These are phyloP conservation scores for Parazoanthus darwini DNA, from an alignment of 92 coral and sea anemone species.

Conservation along the genomic window DNA sequence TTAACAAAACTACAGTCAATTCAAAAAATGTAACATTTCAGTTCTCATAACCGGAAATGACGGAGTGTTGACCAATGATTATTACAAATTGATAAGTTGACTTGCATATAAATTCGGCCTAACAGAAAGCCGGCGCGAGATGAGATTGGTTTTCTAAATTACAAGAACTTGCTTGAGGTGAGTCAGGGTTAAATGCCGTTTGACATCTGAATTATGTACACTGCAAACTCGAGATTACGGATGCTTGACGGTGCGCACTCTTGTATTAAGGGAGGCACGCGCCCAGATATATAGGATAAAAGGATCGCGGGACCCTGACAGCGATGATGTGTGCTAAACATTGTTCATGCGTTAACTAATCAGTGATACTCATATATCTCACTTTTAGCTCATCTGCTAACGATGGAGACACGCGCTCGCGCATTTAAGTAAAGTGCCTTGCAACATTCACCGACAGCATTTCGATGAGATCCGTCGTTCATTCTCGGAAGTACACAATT, in stretches of 20 bases:
- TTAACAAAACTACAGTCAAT: too few relatives aligned
- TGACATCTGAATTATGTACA: constrained; percentile 9
- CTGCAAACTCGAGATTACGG: constrained; percentile 1
- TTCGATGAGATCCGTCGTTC: not conserved
- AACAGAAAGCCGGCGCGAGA: constrained; percentile 17
- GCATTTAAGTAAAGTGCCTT: not conserved
- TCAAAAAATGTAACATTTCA: too few relatives aligned
- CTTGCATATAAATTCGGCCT: not conserved
- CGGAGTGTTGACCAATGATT: not conserved
- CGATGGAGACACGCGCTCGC: constrained; percentile 8
- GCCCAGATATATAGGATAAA: not conserved
- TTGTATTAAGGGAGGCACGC: not conserved
- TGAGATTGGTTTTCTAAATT: not conserved
- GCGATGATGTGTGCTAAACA: not conserved
- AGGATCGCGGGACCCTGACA: not conserved
- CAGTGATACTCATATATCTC: not conserved
- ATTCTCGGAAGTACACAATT: not conserved
- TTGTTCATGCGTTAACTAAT: not conserved
- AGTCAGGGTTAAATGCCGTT: constrained; percentile 9
- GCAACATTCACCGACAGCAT: not conserved
- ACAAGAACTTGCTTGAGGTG: constrained; percentile 1
- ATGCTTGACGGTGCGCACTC: not conserved
- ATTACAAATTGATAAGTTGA: not conserved
- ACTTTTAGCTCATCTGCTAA: not conserved
- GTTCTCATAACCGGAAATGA: constrained; percentile 6